A percentile compares a stretch with the other conserved stretches of the same genome.
These are phyloP conservation scores for Megaceryle alcyon DNA, from an alignment of 2,797 vertebrate genomes.

Conservation along the genomic window DNA sequence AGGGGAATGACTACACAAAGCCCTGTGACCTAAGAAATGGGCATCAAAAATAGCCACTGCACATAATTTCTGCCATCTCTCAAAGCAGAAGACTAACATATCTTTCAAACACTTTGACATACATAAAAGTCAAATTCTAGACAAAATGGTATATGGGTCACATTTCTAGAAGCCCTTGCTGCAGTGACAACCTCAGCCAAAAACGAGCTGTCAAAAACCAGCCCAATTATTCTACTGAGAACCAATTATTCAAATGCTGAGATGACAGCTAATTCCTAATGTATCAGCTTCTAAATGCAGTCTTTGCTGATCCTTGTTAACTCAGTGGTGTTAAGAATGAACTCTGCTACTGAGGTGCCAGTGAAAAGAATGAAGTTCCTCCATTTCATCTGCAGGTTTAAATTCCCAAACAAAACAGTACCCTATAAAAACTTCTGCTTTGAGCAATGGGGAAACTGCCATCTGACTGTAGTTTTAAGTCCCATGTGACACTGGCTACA, in stretches of 20 bases:
- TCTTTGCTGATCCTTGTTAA: neutral
- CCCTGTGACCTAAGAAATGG: neutral
- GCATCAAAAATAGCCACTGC: neutral
- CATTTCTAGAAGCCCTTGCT: neutral
- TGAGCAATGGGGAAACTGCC: neutral
- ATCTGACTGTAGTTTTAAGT: neutral
- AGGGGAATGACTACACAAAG: neutral
- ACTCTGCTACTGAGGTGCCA: neutral
- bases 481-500: accelerated
- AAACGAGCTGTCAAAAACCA: constrained; percentile 11
- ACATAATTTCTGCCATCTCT: neutral
- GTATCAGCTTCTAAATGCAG: neutral
- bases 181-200: neutral
- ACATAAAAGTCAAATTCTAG: neutral
- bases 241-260: neutral
- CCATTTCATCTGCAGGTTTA: neutral
- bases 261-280: constrained; percentile 5
- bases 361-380: neutral
- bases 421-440: neutral
- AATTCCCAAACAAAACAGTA: neutral
- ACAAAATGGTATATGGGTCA: constrained; percentile 9
- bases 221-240: neutral
- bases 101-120: neutral
- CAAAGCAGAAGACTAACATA: neutral
- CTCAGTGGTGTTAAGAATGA: neutral